Conservation (phyloP, 92 coral and sea anemone genomes). For the Paragorgia papillata region DNA sequence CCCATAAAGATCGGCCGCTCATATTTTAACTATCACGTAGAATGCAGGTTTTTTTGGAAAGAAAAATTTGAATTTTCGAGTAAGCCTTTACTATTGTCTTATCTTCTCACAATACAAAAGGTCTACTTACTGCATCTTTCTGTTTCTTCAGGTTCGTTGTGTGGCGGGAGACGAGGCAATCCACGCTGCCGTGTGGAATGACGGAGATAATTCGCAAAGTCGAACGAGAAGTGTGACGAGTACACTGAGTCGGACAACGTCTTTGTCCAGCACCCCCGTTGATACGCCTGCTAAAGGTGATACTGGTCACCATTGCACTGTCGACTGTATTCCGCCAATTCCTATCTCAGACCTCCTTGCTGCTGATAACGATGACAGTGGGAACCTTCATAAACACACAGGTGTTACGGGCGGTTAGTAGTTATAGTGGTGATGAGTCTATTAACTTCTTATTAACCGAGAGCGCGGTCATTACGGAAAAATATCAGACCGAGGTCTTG, state of each 20-base stretch:
- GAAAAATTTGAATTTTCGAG: too few relatives aligned
- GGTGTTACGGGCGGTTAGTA: background rate
- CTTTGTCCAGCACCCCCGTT: constrained; percentile 65
- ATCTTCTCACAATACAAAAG: too few relatives aligned
- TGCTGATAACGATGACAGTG: constrained; percentile 89
- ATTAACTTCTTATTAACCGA: too few relatives aligned
- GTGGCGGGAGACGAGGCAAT: constrained; percentile 91
- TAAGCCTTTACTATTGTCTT: too few relatives aligned
- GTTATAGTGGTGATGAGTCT: too few relatives aligned
- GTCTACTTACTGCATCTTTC: too few relatives aligned
- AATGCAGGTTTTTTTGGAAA: too few relatives aligned
- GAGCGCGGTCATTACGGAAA: too few relatives aligned
- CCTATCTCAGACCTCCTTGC: constrained; percentile 87
- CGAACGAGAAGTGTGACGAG: constrained; percentile 91
- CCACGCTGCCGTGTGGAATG: constrained; percentile 61
- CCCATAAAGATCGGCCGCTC: too few relatives aligned
- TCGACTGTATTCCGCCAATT: constrained; percentile 81
- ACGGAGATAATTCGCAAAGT: constrained; percentile 64
- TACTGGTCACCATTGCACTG: constrained; percentile 64
- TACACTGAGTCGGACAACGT: constrained; percentile 62
- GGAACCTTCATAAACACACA: constrained; percentile 46
- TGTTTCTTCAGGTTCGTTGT: constrained; percentile 88
- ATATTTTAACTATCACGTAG: too few relatives aligned
- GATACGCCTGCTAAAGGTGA: constrained; percentile 47
- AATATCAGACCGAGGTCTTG: too few relatives aligned